Base-by-base conservation (phyloP, 2,797 vertebrate genomes). In the Ctenosaura bakeri region DNA sequence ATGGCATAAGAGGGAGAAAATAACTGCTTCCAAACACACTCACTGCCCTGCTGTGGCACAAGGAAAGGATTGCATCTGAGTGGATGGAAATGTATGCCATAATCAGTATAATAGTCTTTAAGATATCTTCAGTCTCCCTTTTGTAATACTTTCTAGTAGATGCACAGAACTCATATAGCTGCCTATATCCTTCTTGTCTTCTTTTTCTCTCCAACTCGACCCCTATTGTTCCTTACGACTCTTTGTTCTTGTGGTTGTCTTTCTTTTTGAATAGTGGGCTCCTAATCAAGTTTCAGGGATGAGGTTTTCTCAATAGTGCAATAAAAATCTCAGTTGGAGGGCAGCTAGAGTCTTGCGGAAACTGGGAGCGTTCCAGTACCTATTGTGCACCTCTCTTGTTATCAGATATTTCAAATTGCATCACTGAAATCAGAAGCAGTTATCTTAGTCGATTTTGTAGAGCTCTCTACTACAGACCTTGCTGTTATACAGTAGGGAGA, bases 261-360 rank as follows among this genome's bases (percentile, higher is more conserved):
- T 20, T 22, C 9, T 5, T 20, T 92, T 92, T 94, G 94, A 92
- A 94, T 94, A 94, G 93, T 94, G 93, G 93, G 92, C 95, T 95
- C 91, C 92, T 96, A 95, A 96, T 95, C 94, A 93, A 1, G 2
- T 93, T 95, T 96, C 92, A 96, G 88, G 95, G 92, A 94, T 95
- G 94, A 95, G 93, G 94, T 95, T 95, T 95, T 92, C 90, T 95
- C 74, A 90, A 92, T 87, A 96, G 94, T 93, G 95, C 95, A 95
- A 95, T 96, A 92, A 96, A 92, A 96, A 94, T 92, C 94, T 93
- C 95, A 94, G 83, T 93, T 95, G 93, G 93, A 32, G 74, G 71
- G 84, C 93, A 88, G 87, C 93, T 89, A 80, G 90, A 90, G 92
- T 93, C 95, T 95, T 94, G 93, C 94, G 94, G 95, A 96, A 96